A percentile compares a stretch with the other conserved stretches of the same genome.
Conservation (phyloP, 2,888 invertebrate genomes). For the Lucinisca nassula region DNA sequence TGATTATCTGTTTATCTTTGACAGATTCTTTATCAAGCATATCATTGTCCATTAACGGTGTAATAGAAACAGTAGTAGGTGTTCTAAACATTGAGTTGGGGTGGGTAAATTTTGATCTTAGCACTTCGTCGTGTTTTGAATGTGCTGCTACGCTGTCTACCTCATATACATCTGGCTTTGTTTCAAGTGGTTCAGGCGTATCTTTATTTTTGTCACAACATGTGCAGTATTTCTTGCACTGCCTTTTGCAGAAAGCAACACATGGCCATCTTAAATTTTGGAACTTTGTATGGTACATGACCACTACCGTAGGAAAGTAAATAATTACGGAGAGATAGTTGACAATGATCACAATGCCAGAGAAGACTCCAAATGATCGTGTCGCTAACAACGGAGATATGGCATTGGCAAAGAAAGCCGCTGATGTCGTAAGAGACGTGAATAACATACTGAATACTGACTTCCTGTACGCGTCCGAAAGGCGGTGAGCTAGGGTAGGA, state of each 20-base stretch:
- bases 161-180: background rate
- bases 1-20: background rate
- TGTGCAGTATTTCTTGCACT: conserved; percentile 25
- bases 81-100: background rate
- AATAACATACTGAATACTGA: conserved; percentile 79
- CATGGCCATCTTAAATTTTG: conserved; percentile 71
- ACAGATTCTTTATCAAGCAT: background rate
- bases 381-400: conserved; percentile 80
- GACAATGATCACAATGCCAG: conserved; percentile 78
- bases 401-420: conserved; percentile 79
- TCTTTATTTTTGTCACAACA: conserved; percentile 23
- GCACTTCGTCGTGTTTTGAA: background rate
- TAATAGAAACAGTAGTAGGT: background rate
- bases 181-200: background rate
- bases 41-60: background rate
- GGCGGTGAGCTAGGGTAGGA: conserved; percentile 73
- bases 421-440: conserved; percentile 79
- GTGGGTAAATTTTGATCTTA: conserved; percentile 16
- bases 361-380: conserved; percentile 81
- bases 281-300: conserved; percentile 75
- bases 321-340: conserved; percentile 80
- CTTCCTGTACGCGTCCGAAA: conserved; percentile 77
- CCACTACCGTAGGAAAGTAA: conserved; percentile 77
- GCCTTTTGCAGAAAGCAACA: conserved; percentile 34
- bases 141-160: background rate